phyloP scores from a whole-genome alignment of 2,888 invertebrate genomes.

The Bellardia bayeri region DNA sequence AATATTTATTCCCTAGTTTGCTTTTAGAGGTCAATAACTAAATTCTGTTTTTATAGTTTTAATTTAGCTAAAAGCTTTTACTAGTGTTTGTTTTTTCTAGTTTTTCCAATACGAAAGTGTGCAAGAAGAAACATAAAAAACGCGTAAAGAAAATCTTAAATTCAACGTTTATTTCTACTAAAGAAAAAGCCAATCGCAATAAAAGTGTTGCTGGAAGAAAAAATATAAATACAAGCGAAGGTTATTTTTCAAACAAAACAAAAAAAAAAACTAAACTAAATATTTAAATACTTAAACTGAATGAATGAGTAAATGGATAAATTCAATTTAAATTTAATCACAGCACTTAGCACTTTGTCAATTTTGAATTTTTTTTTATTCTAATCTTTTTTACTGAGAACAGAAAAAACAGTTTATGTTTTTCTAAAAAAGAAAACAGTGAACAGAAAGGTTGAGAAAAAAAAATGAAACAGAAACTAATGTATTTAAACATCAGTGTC shows the following conservation, averaged over 20 bases:
- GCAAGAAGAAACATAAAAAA: constrained; percentile 29
- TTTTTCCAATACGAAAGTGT: not conserved
- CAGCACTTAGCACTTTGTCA: constrained; percentile 52
- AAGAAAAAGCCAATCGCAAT: constrained; percentile 28
- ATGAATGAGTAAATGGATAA: constrained; percentile 24
- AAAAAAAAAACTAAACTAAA: not conserved
- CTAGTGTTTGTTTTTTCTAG: not conserved
- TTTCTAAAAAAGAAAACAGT: not conserved
- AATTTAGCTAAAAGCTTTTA: constrained; percentile 67
- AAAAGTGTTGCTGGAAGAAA: not conserved
- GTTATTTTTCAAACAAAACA: constrained; percentile 14
- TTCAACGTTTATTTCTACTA: not conserved
- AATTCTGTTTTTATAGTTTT: constrained; percentile 64
- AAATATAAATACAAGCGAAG: not conserved
- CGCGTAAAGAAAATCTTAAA: constrained; percentile 32
- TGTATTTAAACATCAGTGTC: constrained; percentile 60
- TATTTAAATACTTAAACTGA: constrained; percentile 13
- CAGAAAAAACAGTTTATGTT: not conserved
- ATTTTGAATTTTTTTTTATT: not conserved
- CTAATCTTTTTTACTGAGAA: not conserved
- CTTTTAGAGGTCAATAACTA: constrained; percentile 61
- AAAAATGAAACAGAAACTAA: constrained; percentile 44
- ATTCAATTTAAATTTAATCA: constrained; percentile 56
- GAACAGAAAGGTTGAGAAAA: constrained; percentile 1
- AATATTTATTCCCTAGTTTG: constrained; percentile 58